Evolutionary conservation across 2,113 vertebrate species (phyloP), one percentile per base, ranked within the genome.

Genomic region (Siniperca chuatsi): DNA sequence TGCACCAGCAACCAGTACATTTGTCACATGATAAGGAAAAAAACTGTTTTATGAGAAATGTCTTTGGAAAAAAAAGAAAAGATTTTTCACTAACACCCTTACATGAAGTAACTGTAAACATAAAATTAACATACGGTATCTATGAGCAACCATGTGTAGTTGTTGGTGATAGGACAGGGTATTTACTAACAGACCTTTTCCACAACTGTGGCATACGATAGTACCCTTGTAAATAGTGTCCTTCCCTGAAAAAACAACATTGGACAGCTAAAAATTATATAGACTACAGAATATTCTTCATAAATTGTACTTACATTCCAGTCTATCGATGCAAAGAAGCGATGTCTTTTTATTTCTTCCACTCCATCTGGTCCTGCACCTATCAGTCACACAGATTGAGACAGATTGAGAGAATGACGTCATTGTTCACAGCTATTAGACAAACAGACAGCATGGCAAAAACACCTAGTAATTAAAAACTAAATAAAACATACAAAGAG

Each of bases 321-420:
- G 93, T 98, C 97, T 85, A 98, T 96, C 11, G 97, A 97, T 66
- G 94, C 94, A 88, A 99, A 99, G 94, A 99, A 99, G 52, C 95
- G 96, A 55, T 99, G 97, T 3, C 97, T 96, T 84, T 99, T 99
- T 83, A 98, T 98, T 93, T 99, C 98, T 93, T 99, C 98, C 46
- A 99, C 96, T 70, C 98, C 98, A 3, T 99, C 98, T 0, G 96
- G 95, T 67, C 98, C 98, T 33, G 98, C 98, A 82, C 98, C 98
- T 99, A 29, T 70, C 42, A 78, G 66, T 61, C 54, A 85, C 50
- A 89, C 29, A 83, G 52, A 58, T 78, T 40, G 16, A 83, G 57
- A 55, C 67, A 75, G 18, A 75, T 8, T 44, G 42, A 60, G 37
- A 92, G 61, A 68, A 65, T 20, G 1, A 20, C 62, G 6, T 44